Conservation (phyloP, 2,113 vertebrate species). For the Pelodiscus sinensis region DNA sequence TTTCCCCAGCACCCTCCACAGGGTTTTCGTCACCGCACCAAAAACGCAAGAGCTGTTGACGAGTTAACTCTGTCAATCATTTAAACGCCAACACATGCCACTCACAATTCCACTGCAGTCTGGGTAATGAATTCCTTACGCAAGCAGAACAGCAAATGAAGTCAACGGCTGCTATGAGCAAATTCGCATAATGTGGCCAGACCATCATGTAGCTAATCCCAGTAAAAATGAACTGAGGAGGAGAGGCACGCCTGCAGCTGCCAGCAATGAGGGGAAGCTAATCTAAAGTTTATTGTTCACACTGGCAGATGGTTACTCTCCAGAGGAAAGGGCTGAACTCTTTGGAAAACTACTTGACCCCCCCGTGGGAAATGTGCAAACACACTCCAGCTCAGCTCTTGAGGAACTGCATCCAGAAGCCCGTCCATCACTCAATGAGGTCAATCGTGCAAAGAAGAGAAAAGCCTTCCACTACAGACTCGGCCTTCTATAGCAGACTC, state of each 20-base stretch:
- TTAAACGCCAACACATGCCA: neutral
- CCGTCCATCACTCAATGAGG: neutral
- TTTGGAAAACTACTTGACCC: slow-evolving; percentile 4
- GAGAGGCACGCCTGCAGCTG: neutral
- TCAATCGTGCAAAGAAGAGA: neutral
- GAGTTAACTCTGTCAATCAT: neutral
- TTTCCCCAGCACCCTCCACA: accelerated
- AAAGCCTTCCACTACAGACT: neutral
- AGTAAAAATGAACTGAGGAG: neutral
- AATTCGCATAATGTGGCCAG: neutral
- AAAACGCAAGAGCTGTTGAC: neutral
- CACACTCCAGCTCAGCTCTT: neutral
- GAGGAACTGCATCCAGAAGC: neutral
- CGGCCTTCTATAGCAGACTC: neutral
- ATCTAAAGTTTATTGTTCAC: slow-evolving; percentile 4
- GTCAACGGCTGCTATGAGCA: neutral
- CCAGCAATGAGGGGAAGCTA: neutral
- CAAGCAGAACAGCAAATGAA: neutral
- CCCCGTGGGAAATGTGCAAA: neutral
- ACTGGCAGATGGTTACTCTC: neutral
- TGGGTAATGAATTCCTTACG: neutral
- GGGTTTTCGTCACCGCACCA: neutral
- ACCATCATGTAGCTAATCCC: neutral
- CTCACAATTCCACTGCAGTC: neutral
- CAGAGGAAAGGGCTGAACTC: neutral